Conservation (phyloP, 2,888 invertebrate genomes). For the Tetanocera ferruginea region DNA sequence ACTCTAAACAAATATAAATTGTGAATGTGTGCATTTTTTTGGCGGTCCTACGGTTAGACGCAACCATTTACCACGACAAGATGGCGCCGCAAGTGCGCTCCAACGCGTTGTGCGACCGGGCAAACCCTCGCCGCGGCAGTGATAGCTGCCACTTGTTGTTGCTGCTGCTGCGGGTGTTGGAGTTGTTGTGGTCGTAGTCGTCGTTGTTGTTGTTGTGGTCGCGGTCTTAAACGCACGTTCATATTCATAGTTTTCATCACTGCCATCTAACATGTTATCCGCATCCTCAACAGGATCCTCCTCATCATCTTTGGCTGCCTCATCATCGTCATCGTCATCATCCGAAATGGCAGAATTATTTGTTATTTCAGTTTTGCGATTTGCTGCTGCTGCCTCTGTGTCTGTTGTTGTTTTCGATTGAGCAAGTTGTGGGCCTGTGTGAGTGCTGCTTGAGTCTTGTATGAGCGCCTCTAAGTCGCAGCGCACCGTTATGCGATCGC, state of each 20-base stretch:
- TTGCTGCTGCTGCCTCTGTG: conserved; percentile 36
- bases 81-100: conserved; percentile 86
- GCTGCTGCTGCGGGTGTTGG: conserved; percentile 53
- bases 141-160: conserved; percentile 57
- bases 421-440: conserved; percentile 12
- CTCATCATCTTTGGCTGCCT: conserved; percentile 46
- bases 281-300: conserved; percentile 53
- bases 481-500: conserved; percentile 82
- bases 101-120: conserved; percentile 82
- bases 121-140: conserved; percentile 88
- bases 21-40: conserved; percentile 68
- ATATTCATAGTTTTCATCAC: conserved; percentile 56
- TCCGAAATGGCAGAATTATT: conserved; percentile 51
- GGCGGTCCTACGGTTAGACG: conserved; percentile 72
- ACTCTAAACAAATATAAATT: conserved; percentile 69
- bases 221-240: conserved; percentile 47
- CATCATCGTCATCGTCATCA: conserved; percentile 34
- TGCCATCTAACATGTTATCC: conserved; percentile 48
- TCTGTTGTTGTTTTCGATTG: background rate
- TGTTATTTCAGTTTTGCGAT: conserved; percentile 48
- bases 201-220: conserved; percentile 47
- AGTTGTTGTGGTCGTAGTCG: conserved; percentile 53
- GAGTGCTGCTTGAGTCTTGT: conserved; percentile 54
- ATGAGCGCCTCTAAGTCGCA: conserved; percentile 88
- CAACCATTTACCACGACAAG: conserved; percentile 91